These are phyloP conservation scores for Lamproptera curius DNA, from an alignment of 2,888 invertebrate genomes.

Conservation along the genomic window DNA sequence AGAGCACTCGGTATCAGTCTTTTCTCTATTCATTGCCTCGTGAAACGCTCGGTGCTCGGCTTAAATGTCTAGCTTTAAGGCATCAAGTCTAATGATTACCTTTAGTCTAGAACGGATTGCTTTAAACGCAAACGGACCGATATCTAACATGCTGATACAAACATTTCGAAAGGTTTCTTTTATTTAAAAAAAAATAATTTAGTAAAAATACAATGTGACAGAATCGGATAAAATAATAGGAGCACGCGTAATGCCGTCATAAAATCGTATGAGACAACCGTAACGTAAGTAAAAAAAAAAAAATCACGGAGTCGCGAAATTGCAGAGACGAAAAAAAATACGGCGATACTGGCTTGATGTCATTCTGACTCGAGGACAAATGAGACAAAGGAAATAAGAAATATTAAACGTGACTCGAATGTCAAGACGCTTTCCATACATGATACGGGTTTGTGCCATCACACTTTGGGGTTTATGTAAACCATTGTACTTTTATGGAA, in stretches of 20 bases:
- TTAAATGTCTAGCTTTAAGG: slow-evolving; percentile 4
- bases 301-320: slow-evolving; percentile 36
- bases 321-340: slow-evolving; percentile 49
- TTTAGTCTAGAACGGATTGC: neutral
- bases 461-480: slow-evolving; percentile 51
- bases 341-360: slow-evolving; percentile 55
- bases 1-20: slow-evolving; percentile 1
- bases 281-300: slow-evolving; percentile 27
- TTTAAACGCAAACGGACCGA: neutral
- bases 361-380: slow-evolving; percentile 66
- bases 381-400: slow-evolving; percentile 75
- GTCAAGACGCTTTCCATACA: slow-evolving; percentile 59
- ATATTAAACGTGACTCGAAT: slow-evolving; percentile 74
- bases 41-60: neutral
- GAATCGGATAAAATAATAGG: neutral
- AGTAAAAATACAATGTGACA: neutral
- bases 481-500: slow-evolving; percentile 56
- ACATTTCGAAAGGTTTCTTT: no score
- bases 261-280: slow-evolving; percentile 15
- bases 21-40: slow-evolving; percentile 5
- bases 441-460: slow-evolving; percentile 46
- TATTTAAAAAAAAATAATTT: no score
- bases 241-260: slow-evolving; percentile 8
- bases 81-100: slow-evolving; percentile 5
- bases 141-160: neutral